Percentiles rank a stretch among this genome's conserved stretches.
These are phyloP conservation scores for Leguminivora glycinivorella DNA, from an alignment of 1,140 invertebrate genomes.

Conservation along the genomic window DNA sequence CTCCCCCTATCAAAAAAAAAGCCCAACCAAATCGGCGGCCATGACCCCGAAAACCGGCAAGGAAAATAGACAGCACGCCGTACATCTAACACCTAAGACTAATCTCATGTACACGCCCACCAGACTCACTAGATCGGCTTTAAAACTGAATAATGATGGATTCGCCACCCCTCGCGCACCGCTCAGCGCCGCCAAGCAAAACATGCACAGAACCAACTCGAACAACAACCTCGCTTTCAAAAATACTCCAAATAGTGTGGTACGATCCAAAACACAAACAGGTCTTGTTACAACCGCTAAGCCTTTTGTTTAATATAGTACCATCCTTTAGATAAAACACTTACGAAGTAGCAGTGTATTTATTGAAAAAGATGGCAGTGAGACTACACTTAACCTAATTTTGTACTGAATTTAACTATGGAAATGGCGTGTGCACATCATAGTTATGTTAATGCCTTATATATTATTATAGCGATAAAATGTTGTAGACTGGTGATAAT, in stretches of 20 bases:
- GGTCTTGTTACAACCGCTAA: slow-evolving; percentile 62
- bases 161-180: slow-evolving; percentile 66
- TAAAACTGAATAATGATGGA: slow-evolving; percentile 61
- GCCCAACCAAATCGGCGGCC: slow-evolving; percentile 41
- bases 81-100: slow-evolving; percentile 49
- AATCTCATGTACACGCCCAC: slow-evolving; percentile 57
- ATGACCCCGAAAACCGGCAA: slow-evolving; percentile 63
- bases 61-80: slow-evolving; percentile 59
- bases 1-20: slow-evolving; percentile 54
- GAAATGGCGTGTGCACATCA: background rate
- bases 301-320: slow-evolving; percentile 50
- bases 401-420: background rate
- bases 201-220: slow-evolving; percentile 58
- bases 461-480: background rate
- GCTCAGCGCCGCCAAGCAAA: slow-evolving; percentile 55
- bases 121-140: slow-evolving; percentile 58
- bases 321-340: slow-evolving; percentile 28
- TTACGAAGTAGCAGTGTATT: slow-evolving; percentile 9
- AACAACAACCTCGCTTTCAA: slow-evolving; percentile 43
- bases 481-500: slow-evolving; percentile 5
- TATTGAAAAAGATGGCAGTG: background rate
- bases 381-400: background rate
- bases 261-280: slow-evolving; percentile 62
- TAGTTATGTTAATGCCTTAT: background rate
- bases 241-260: slow-evolving; percentile 58